phyloP scores from a whole-genome alignment of 2,888 invertebrate genomes.

The Agrochola circellaris region DNA sequence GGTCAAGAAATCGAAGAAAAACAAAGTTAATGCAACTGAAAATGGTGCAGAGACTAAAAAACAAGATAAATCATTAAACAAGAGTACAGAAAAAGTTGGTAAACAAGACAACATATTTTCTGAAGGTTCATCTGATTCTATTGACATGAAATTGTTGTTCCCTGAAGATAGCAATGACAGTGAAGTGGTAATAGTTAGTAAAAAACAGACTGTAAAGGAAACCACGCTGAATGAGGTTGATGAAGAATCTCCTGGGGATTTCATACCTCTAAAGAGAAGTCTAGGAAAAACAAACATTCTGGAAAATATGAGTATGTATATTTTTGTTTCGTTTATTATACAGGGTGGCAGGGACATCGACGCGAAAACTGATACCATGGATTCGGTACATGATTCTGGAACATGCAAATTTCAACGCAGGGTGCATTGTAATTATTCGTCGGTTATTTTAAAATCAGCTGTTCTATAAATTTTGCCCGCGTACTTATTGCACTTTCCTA shows the following conservation, averaged over 20 bases:
- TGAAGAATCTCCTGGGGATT: constrained; percentile 62
- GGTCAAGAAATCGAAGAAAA: constrained; percentile 72
- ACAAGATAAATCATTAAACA: constrained; percentile 50
- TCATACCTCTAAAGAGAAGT: constrained; percentile 80
- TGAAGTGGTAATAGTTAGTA: constrained; percentile 53
- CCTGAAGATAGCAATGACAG: constrained; percentile 83
- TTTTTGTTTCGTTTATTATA: background rate
- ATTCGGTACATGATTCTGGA: too few relatives aligned
- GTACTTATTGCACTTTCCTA: too few relatives aligned
- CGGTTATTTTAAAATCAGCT: too few relatives aligned
- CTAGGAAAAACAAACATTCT: constrained; percentile 79
- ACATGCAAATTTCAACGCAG: too few relatives aligned
- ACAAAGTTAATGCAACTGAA: constrained; percentile 50
- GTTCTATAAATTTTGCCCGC: too few relatives aligned
- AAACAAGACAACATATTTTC: constrained; percentile 53
- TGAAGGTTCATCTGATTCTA: constrained; percentile 79
- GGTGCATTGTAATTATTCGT: too few relatives aligned
- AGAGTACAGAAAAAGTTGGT: constrained; percentile 36
- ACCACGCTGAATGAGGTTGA: constrained; percentile 47
- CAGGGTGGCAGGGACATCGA: too few relatives aligned
- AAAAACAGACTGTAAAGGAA: constrained; percentile 16
- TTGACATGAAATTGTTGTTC: constrained; percentile 83
- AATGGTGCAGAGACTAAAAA: constrained; percentile 40
- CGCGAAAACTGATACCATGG: too few relatives aligned
- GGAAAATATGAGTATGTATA: constrained; percentile 71